Evolutionary conservation across 2,888 invertebrate species (phyloP), one percentile per base, ranked within the genome.

Genomic region (Drosophila limbata): DNA sequence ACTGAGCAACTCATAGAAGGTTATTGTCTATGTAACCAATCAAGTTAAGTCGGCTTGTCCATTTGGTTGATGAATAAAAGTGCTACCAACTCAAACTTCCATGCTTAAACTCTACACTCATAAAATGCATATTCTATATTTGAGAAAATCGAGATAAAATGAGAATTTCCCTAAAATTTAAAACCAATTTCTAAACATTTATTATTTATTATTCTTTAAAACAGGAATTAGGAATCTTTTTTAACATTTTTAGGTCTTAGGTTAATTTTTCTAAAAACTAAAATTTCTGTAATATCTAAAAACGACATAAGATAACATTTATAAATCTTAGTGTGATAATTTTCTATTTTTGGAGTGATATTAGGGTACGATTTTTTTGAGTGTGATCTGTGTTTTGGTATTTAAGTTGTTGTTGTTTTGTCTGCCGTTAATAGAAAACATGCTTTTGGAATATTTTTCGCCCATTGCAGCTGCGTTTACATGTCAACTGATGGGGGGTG

Each of bases 401-500:
- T 15, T 15, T 6, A 11, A 15, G 21, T 17, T 13, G 5, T 53
- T 53, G 17, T 48, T 48, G 19, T 19, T 48, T 77, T 71, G 51
- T 61, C 61, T 77, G 59, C 37, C 50, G 75, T 75, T 77, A 84
- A 86, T 84, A 73, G 59, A 69, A 79, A 74, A 44, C 76, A 72
- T 79, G 72, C 61, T 53, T 57, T 39, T 73, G 69, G 55, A 65
- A 66, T 72, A 50, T 59, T 60, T 73, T 35, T 47, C 6, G 35
- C 40, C 45, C 47, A 55, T 52, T 62, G 39, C 77, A 64, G 62
- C 61, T 72, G 84, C 63, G 73, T 83, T 88, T 88, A 71, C 84
- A 83, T 83, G 70, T 66, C 68, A 83, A 83, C 79, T 82, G 52
- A 57, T 59, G 73, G 75, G 74, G 63, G 72, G 61, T 40, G 59